phyloP scores from a whole-genome alignment of 2,888 invertebrate species.

The Dendrolimus houi region DNA sequence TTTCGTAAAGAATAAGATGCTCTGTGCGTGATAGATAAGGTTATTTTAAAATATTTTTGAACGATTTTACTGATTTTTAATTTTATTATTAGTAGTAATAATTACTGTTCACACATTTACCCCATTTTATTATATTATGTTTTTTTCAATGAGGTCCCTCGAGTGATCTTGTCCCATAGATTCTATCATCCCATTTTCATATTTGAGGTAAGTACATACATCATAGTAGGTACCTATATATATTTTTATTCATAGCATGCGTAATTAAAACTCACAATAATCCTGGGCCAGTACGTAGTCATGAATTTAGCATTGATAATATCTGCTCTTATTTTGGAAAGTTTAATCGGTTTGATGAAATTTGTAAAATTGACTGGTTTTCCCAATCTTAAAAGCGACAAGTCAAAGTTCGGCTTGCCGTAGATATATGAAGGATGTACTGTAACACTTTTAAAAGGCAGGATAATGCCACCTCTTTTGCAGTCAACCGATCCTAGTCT shows the following conservation, averaged over 20 bases:
- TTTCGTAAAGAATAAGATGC: too few species aligned
- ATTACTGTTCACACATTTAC: too few species aligned
- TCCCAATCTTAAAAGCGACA: constrained; percentile 41
- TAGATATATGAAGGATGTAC: constrained; percentile 41
- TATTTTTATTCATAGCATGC: background rate
- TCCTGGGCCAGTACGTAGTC: constrained; percentile 55
- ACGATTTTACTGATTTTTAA: too few species aligned
- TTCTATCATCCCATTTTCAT: too few species aligned
- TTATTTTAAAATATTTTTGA: too few species aligned
- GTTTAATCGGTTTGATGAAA: constrained; percentile 32
- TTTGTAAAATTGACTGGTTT: constrained; percentile 20
- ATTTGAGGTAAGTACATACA: too few species aligned
- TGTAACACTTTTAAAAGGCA: constrained; percentile 36
- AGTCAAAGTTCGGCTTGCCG: constrained; percentile 37
- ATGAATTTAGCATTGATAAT: constrained; percentile 45
- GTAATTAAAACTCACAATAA: constrained; percentile 42
- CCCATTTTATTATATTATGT: too few species aligned
- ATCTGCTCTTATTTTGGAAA: constrained; percentile 30
- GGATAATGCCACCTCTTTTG: constrained; percentile 42
- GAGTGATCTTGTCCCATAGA: too few species aligned
- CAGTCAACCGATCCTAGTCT: constrained; percentile 53
- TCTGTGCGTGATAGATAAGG: too few species aligned
- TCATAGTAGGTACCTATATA: too few species aligned
- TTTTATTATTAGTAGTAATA: too few species aligned
- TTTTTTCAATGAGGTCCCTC: too few species aligned